Percentiles rank a stretch among this genome's conserved stretches.
phyloP scores from a whole-genome alignment of 2,797 vertebrate genomes.

The Gorsachius magnificus region DNA sequence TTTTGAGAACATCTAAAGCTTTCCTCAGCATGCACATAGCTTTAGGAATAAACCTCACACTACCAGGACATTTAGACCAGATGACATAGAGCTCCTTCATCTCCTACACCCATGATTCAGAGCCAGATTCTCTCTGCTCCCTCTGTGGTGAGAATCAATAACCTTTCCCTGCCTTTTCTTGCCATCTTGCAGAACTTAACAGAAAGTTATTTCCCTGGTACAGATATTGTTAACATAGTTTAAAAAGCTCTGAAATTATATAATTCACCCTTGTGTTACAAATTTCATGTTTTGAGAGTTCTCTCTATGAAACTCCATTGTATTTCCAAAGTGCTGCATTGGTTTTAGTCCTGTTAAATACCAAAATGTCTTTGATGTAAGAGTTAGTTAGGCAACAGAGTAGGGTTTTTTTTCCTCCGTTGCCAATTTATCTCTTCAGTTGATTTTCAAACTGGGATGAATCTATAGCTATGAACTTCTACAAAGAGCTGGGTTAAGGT shows the following conservation, averaged over 20 bases:
- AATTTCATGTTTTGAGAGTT: not conserved
- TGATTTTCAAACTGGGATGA: constrained; percentile 52
- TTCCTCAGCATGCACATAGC: not conserved
- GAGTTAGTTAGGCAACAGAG: not conserved
- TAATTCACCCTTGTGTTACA: not conserved
- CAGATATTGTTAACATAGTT: not conserved
- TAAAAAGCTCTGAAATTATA: not conserved
- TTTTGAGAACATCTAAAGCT: not conserved
- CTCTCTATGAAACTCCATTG: not conserved
- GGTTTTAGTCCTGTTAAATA: not conserved
- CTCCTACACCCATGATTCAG: not conserved
- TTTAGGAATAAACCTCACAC: not conserved
- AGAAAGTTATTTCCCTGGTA: not conserved
- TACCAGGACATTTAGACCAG: not conserved
- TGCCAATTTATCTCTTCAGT: constrained; percentile 21
- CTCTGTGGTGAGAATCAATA: not conserved
- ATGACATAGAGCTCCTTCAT: not conserved
- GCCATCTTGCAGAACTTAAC: not conserved
- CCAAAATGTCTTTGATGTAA: not conserved
- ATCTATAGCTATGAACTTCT: constrained; percentile 59
- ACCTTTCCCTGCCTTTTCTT: not conserved
- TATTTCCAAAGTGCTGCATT: not conserved
- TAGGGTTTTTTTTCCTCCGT: not conserved
- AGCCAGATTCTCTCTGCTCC: not conserved
- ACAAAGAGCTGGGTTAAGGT: constrained; percentile 67